A percentile compares a stretch with the other conserved stretches of the same genome.
Conservation (phyloP, 2,888 invertebrate genomes). For the Chaetoderma sp. region DNA sequence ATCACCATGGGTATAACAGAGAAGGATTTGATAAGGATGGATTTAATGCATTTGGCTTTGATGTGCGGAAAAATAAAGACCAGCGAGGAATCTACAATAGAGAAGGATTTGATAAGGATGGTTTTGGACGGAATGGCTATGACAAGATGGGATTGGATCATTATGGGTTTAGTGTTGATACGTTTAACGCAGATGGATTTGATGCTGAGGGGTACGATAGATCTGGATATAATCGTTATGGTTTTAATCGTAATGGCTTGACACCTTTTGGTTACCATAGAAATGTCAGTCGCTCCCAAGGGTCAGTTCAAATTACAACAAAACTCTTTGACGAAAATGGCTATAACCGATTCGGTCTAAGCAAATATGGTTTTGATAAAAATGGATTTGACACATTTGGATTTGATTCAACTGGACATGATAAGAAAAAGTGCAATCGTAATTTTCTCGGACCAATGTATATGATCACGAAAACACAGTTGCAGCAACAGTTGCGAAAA, state of each 20-base stretch:
- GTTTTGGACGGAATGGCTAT: slow-evolving; percentile 56
- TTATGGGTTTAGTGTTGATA: slow-evolving; percentile 56
- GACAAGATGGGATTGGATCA: slow-evolving; percentile 58
- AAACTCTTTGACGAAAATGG: slow-evolving; percentile 48
- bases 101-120: slow-evolving; percentile 54
- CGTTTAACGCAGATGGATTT: slow-evolving; percentile 63
- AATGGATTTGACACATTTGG: slow-evolving; percentile 64
- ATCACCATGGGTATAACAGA: slow-evolving; percentile 54
- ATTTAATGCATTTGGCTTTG: slow-evolving; percentile 52
- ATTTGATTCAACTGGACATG: slow-evolving; percentile 57
- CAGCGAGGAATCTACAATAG: slow-evolving; percentile 48
- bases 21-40: slow-evolving; percentile 56
- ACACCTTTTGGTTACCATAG: slow-evolving; percentile 55
- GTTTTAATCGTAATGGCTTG: slow-evolving; percentile 57
- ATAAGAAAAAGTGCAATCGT: slow-evolving; percentile 55
- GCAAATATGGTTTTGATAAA: slow-evolving; percentile 59
- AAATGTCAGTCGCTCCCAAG: slow-evolving; percentile 42
- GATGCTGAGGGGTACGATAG: slow-evolving; percentile 59
- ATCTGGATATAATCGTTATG: slow-evolving; percentile 62
- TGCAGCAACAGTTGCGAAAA: slow-evolving; percentile 46
- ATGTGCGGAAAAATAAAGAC: slow-evolving; percentile 49
- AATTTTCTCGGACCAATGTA: slow-evolving; percentile 61
- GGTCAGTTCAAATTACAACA: slow-evolving; percentile 4
- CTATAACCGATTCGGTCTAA: slow-evolving; percentile 56
- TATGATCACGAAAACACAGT: slow-evolving; percentile 54